Evolutionary conservation across 2,888 invertebrate species (phyloP), one percentile per base, ranked within the genome.

Genomic region (Chymomyza amoena): DNA sequence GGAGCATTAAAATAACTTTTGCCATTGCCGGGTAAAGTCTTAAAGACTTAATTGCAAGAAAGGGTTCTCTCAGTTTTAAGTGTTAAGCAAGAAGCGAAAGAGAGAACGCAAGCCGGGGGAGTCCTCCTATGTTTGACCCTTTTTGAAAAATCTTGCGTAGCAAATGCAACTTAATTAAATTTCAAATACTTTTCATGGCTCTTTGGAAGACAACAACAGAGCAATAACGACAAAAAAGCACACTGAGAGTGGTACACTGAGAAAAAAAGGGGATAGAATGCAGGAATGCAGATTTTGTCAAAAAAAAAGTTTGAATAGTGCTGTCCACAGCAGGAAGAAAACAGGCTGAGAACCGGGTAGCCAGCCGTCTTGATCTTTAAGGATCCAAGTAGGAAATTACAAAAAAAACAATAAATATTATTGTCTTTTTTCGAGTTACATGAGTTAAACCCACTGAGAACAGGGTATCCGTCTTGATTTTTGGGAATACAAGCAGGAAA

Each of bases 121-220:
- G 50, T 76, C 25, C 68, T 76, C 25, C 68, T 77, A 82, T 61
- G 81, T 75, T 76, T 75, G 50, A 62, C 51, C 39, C 57, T 59
- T 51, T 76, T 72, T 69, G 75, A 80, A 74, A 89, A 85, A 85
- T 86, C 85, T 45, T 77, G 85, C 89, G 84, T 86, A 71, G 81
- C 89, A 75, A 86, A 86, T 86, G 88, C 88, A 87, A 88, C 89
- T 89, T 89, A 86, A 86, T 86, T 86, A 86, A 89, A 88, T 85
- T 88, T 85, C 66, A 36, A 78, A 89, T 83, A 79, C 83, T 88
- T 86, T 80, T 80, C 32, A 59, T 28, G 32, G 59, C 32, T 18
- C 15, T 20, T 18, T 20, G 54, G 54, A 18, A 54, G 54, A 54
- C 54, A 54, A 54, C 54, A 54, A 54, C 54, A 54, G 54, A 16